These are phyloP conservation scores for Falco punctatus DNA, from an alignment of 2,113 vertebrate species.

Conservation along the genomic window DNA sequence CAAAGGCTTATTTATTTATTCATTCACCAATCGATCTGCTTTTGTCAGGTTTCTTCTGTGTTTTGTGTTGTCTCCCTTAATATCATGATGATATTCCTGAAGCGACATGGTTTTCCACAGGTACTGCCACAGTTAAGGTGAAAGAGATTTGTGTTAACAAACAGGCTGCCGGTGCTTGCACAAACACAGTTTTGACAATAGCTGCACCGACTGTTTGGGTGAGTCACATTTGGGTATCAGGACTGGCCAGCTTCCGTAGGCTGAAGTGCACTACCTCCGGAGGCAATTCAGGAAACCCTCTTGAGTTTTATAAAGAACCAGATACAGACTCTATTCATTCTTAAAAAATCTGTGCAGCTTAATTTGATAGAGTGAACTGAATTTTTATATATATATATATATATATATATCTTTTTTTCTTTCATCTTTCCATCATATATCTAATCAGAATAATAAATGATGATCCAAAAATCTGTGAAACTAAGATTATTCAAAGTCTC, in stretches of 20 bases:
- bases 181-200: conserved; percentile 24
- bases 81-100: neutral
- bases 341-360: neutral
- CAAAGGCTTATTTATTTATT: neutral
- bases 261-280: neutral
- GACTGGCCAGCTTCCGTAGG: conserved; percentile 27
- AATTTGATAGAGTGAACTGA: neutral
- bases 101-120: neutral
- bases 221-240: conserved; percentile 14
- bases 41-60: neutral
- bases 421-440: neutral
- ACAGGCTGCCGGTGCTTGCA: neutral
- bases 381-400: no score
- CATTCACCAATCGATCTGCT: neutral
- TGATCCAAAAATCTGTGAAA: neutral
- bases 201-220: neutral
- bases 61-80: neutral
- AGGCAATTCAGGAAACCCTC: neutral
- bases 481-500: neutral
- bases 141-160: conserved; percentile 26
- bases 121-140: neutral
- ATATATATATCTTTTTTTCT: neutral
- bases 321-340: neutral
- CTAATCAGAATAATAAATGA: neutral
- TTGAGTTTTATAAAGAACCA: conserved; percentile 38